Percentiles rank a stretch among this genome's conserved stretches.
Evolutionary conservation across 2,888 invertebrate species (phyloP).

Genomic region (Oithona nana): DNA sequence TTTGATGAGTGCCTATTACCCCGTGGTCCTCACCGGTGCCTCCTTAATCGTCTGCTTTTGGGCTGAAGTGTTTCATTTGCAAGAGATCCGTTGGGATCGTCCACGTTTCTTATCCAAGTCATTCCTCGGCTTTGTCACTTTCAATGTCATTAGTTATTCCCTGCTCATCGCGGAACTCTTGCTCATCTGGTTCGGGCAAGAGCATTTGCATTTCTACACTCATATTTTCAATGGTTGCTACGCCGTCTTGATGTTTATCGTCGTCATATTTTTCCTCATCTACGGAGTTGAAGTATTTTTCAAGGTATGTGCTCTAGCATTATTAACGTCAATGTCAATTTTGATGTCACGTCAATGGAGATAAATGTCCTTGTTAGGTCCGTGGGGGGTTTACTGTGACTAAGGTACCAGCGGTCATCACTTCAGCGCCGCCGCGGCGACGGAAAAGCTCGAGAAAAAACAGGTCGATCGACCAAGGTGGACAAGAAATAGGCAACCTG

Average conservation of each 20-base stretch:
- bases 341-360: background rate
- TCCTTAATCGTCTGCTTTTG: constrained; percentile 81
- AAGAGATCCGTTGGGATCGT: constrained; percentile 66
- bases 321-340: background rate
- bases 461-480: no score
- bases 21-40: constrained; percentile 65
- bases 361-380: no score
- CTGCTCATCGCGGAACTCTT: constrained; percentile 53
- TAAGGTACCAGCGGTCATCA: constrained; percentile 13
- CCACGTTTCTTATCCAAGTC: constrained; percentile 79
- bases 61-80: constrained; percentile 82
- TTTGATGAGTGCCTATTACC: constrained; percentile 72
- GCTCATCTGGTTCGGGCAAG: constrained; percentile 35
- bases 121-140: constrained; percentile 67
- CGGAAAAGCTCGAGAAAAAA: background rate
- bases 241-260: constrained; percentile 69
- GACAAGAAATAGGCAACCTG: background rate
- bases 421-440: constrained; percentile 17
- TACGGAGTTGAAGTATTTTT: constrained; percentile 87
- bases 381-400: constrained; percentile 23
- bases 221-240: constrained; percentile 81
- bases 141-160: constrained; percentile 71
- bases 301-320: constrained; percentile 49
- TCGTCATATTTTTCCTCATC: constrained; percentile 75
- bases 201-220: constrained; percentile 39